These are phyloP conservation scores for Formica selysi DNA, from an alignment of 1,140 invertebrate genomes.

Conservation along the genomic window DNA sequence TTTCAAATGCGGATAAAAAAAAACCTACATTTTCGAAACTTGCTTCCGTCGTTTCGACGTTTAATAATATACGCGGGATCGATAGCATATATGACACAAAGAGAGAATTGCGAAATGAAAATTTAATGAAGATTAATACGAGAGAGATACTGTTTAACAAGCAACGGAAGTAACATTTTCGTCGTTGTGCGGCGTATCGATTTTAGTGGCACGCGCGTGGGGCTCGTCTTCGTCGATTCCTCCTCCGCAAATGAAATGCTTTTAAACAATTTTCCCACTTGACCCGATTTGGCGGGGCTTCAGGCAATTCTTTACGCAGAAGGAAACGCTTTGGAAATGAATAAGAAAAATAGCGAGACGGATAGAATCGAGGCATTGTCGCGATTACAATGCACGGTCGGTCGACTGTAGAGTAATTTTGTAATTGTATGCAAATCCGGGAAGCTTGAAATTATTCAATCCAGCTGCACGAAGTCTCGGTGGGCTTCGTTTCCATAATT, in stretches of 20 bases:
- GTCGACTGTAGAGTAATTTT: slow-evolving; percentile 57
- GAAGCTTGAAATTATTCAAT: slow-evolving; percentile 65
- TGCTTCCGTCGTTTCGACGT: background rate
- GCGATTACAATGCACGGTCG: slow-evolving; percentile 54
- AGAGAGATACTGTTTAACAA: slow-evolving; percentile 34
- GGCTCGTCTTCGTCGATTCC: slow-evolving; percentile 13
- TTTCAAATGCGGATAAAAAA: background rate
- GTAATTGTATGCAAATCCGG: slow-evolving; percentile 65
- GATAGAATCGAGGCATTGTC: slow-evolving; percentile 47
- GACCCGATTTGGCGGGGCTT: slow-evolving; percentile 56
- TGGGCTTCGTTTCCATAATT: slow-evolving; percentile 59
- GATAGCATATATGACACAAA: background rate
- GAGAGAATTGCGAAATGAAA: background rate
- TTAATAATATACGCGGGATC: background rate
- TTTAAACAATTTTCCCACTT: slow-evolving; percentile 66
- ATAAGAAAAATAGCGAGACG: slow-evolving; percentile 56
- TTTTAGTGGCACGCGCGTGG: slow-evolving; percentile 45
- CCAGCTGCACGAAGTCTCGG: slow-evolving; percentile 46
- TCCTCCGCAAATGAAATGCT: slow-evolving; percentile 40
- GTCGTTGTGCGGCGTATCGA: slow-evolving; percentile 27
- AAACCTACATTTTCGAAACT: no score
- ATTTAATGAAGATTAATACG: slow-evolving; percentile 20
- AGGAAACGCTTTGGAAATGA: slow-evolving; percentile 16
- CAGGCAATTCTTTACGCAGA: slow-evolving; percentile 39
- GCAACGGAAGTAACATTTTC: background rate